phyloP scores from a whole-genome alignment of 2,113 vertebrate genomes.

The Dasyprocta punctata region DNA sequence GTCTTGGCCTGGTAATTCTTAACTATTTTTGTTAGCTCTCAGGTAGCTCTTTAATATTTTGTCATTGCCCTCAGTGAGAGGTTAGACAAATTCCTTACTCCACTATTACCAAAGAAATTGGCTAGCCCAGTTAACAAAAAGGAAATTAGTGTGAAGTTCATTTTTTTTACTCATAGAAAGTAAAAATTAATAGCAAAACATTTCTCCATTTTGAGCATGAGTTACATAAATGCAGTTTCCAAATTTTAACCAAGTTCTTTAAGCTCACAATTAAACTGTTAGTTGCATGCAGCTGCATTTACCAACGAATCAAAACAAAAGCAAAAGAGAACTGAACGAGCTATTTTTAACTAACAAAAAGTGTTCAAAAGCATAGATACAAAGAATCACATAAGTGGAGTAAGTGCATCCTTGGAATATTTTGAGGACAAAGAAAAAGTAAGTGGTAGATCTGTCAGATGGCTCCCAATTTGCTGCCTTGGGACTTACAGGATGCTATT shows the following conservation, averaged over 20 bases:
- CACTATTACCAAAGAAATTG: neutral
- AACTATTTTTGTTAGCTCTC: neutral
- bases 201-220: constrained; percentile 6
- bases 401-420: constrained; percentile 1
- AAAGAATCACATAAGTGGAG: constrained; percentile 33
- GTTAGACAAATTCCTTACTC: neutral
- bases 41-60: constrained; percentile 34
- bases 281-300: constrained; percentile 70
- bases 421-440: constrained; percentile 58
- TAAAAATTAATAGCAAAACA: constrained; percentile 8
- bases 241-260: constrained; percentile 44
- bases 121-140: neutral
- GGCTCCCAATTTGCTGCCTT: constrained; percentile 35
- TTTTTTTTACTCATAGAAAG: constrained; percentile 18
- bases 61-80: neutral
- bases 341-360: constrained; percentile 78
- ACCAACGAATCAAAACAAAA: constrained; percentile 63
- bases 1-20: neutral
- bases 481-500: neutral
- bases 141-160: constrained; percentile 18
- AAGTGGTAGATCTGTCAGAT: constrained; percentile 53
- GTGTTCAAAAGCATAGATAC: constrained; percentile 41
- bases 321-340: constrained; percentile 46
- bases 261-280: constrained; percentile 67
- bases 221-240: constrained; percentile 55